A percentile compares a stretch with the other conserved stretches of the same genome.
Evolutionary conservation across 1,140 invertebrate genomes (phyloP).

Genomic region (Drosophila aff.): DNA sequence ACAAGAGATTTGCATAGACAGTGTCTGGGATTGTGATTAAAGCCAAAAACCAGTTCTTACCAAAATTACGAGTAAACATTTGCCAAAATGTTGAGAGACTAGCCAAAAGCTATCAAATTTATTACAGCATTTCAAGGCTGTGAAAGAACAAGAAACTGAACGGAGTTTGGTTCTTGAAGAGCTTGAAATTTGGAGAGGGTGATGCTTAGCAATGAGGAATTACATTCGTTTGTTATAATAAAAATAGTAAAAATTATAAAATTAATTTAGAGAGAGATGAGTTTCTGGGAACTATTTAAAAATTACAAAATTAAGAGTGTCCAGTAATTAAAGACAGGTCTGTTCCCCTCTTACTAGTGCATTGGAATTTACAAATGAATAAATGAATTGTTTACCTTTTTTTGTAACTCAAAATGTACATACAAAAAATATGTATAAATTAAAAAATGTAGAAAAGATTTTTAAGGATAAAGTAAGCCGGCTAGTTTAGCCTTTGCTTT

Average conservation of each 20-base stretch:
- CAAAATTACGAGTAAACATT: slow-evolving; percentile 8
- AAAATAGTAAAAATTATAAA: too few relatives aligned
- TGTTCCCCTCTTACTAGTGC: too few relatives aligned
- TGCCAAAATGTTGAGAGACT: slow-evolving; percentile 2
- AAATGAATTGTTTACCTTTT: too few relatives aligned
- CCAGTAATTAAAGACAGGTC: too few relatives aligned
- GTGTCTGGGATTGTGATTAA: slow-evolving; percentile 22
- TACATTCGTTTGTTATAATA: too few relatives aligned
- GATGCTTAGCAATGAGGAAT: too few relatives aligned
- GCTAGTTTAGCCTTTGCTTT: not conserved
- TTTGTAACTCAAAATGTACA: too few relatives aligned
- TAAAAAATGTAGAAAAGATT: not conserved
- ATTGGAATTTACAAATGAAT: too few relatives aligned
- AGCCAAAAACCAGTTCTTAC: slow-evolving; percentile 18
- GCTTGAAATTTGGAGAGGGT: not conserved
- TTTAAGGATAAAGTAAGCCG: not conserved
- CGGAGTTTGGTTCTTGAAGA: not conserved
- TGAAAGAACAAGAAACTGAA: not conserved
- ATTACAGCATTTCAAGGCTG: not conserved
- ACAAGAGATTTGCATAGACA: slow-evolving; percentile 28
- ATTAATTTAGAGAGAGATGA: too few relatives aligned
- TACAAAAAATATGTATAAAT: too few relatives aligned
- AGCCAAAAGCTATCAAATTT: not conserved
- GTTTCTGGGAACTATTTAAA: too few relatives aligned
- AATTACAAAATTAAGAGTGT: too few relatives aligned